Evolutionary conservation across 2,797 vertebrate species (phyloP).

Genomic region (Lemur catta): DNA sequence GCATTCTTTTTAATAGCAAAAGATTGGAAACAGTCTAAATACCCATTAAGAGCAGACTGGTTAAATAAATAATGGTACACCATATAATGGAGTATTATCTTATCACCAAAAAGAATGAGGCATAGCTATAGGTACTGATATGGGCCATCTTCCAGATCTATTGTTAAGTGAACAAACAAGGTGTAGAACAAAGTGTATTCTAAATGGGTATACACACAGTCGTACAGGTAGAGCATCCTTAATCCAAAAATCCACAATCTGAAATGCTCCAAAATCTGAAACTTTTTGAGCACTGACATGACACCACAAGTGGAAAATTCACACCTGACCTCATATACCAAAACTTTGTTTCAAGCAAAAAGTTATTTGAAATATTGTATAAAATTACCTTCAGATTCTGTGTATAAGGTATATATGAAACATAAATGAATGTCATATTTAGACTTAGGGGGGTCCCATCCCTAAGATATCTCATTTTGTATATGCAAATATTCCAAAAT

Average conservation of each 20-base stretch:
- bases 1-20: conserved; percentile 26
- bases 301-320: not conserved
- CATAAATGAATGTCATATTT: not conserved
- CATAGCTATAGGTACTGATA: not conserved
- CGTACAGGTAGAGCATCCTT: not conserved
- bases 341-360: not conserved
- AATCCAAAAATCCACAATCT: not conserved
- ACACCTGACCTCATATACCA: not conserved
- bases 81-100: not conserved
- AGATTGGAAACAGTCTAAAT: not conserved
- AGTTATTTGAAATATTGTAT: not conserved
- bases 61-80: not conserved
- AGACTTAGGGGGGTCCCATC: not conserved
- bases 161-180: not conserved
- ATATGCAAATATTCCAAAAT: not conserved
- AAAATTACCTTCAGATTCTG: not conserved
- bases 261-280: not conserved
- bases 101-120: not conserved
- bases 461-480: not conserved
- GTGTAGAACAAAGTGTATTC: not conserved
- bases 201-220: not conserved
- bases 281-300: not conserved
- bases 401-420: not conserved
- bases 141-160: not conserved
- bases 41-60: not conserved